These are phyloP conservation scores for Prietella phreatophila DNA, from an alignment of 2,113 vertebrate species.

Conservation along the genomic window DNA sequence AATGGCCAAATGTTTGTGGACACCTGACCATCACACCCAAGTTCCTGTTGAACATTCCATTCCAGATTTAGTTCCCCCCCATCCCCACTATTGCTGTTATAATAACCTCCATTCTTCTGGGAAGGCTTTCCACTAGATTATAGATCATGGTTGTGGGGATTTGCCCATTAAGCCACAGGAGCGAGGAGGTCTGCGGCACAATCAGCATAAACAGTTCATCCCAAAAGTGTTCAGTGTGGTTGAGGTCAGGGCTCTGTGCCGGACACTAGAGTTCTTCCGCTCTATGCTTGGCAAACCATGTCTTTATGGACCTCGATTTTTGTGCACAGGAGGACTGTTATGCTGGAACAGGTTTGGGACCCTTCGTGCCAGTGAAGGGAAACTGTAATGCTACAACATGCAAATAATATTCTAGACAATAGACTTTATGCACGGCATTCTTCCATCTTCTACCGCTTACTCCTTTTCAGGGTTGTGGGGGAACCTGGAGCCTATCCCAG, in stretches of 20 bases:
- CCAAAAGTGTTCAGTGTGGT: not conserved
- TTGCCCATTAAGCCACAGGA: not conserved
- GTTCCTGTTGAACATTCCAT: not conserved
- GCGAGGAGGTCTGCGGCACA: not conserved
- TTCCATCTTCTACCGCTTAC: no score
- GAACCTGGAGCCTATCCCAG: no score
- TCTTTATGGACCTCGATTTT: not conserved
- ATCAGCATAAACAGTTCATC: not conserved
- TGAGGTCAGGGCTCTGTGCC: not conserved
- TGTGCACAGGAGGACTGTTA: not conserved
- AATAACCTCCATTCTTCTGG: not conserved
- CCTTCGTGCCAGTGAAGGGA: not conserved
- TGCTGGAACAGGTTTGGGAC: not conserved
- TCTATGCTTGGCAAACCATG: not conserved
- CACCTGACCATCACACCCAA: not conserved
- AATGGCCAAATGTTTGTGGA: not conserved
- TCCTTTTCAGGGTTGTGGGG: no score
- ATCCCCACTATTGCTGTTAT: not conserved
- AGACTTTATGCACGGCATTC: no score
- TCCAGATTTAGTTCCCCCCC: not conserved
- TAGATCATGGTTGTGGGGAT: not conserved
- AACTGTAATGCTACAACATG: not conserved
- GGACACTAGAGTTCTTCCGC: not conserved
- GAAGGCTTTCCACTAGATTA: not conserved
- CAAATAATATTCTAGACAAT: no score